These are phyloP conservation scores for Ametastegia equiseti DNA, from an alignment of 2,888 invertebrate genomes.

Conservation along the genomic window DNA sequence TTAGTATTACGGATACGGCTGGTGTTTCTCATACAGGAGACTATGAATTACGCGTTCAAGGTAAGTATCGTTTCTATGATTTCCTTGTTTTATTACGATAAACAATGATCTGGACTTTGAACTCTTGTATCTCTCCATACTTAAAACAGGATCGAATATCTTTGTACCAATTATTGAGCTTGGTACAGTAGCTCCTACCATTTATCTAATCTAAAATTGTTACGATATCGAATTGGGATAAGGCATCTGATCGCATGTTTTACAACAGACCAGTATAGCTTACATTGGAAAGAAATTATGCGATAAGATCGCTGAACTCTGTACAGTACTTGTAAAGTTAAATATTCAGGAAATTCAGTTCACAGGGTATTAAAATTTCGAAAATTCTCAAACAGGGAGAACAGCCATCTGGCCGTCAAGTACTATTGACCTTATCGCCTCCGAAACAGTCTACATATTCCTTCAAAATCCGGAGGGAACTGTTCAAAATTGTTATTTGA, in stretches of 20 bases:
- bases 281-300: not conserved
- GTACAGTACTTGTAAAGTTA: not conserved
- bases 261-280: not conserved
- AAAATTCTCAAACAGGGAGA: too few relatives aligned
- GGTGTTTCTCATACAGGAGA: not conserved
- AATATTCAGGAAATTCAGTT: not conserved
- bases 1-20: constrained; percentile 15
- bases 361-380: too few relatives aligned
- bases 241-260: not conserved
- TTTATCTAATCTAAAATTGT: not conserved
- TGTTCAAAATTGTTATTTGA: constrained; percentile 23
- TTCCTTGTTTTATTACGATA: not conserved
- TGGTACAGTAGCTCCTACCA: not conserved
- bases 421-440: constrained; percentile 13
- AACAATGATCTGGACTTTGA: too few relatives aligned
- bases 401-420: constrained; percentile 28
- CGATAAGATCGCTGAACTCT: not conserved
- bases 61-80: not conserved
- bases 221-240: not conserved
- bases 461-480: constrained; percentile 15
- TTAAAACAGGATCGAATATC: not conserved
- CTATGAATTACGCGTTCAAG: constrained; percentile 39
- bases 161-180: not conserved
- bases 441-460: constrained; percentile 33
- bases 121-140: not conserved